A percentile compares a stretch with the other conserved stretches of the same genome.
phyloP scores from a whole-genome alignment of 2,797 vertebrate genomes.

The Amniataba percoides region DNA sequence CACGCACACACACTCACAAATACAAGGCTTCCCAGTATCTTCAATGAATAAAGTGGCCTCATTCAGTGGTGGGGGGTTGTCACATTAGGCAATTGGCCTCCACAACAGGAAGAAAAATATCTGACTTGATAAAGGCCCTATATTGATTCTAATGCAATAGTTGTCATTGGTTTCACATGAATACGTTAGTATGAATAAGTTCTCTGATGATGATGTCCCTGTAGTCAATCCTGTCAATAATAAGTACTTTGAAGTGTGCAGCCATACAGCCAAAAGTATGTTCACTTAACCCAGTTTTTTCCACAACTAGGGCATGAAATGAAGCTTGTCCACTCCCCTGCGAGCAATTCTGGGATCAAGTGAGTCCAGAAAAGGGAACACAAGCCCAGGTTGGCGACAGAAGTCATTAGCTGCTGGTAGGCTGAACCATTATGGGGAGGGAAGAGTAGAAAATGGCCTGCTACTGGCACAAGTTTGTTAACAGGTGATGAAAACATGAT shows the following conservation, averaged over 20 bases:
- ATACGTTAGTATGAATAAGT: background rate
- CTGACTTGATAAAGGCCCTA: constrained; percentile 9
- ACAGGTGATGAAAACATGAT: constrained; percentile 40
- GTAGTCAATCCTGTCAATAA: background rate
- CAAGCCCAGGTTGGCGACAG: background rate
- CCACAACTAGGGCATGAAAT: constrained; percentile 52
- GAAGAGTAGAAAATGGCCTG: constrained; percentile 4
- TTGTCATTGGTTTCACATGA: constrained; percentile 3
- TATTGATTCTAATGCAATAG: constrained; percentile 9
- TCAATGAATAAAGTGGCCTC: constrained; percentile 35
- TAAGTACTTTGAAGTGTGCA: constrained; percentile 8
- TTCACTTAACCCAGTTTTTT: constrained; percentile 40
- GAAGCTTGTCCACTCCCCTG: background rate
- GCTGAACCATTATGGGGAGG: background rate
- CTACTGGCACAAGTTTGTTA: constrained; percentile 23
- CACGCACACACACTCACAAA: constrained; percentile 5
- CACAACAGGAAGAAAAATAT: constrained; percentile 28
- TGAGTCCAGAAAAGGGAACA: constrained; percentile 27
- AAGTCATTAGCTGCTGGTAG: constrained; percentile 26
- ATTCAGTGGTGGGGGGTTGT: constrained; percentile 32
- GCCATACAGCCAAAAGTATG: constrained; percentile 26
- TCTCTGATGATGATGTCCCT: background rate
- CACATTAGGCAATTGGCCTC: constrained; percentile 30
- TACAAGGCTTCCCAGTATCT: constrained; percentile 15
- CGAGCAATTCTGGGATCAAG: background rate